Evolutionary conservation across 1,140 invertebrate genomes (phyloP).

Genomic region (Spodoptera frugiperda): DNA sequence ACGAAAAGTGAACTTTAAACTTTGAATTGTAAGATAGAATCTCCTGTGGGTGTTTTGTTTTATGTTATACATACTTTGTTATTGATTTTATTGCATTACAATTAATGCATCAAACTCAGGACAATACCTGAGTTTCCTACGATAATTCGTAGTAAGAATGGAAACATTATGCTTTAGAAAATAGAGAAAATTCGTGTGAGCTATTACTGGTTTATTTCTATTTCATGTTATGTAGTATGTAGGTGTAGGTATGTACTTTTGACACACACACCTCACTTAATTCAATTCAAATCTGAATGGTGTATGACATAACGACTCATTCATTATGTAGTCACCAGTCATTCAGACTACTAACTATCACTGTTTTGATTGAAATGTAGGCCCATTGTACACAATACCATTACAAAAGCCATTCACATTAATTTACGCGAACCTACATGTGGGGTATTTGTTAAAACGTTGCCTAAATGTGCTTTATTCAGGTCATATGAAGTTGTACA

Average conservation of each 20-base stretch:
- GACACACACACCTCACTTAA: neutral
- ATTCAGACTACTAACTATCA: neutral
- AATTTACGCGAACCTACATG: slow-evolving; percentile 7
- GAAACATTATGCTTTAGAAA: too few species aligned
- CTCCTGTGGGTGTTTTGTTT: too few species aligned
- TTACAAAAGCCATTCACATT: slow-evolving; percentile 16
- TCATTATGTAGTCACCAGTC: neutral
- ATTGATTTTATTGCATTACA: too few species aligned
- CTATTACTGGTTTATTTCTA: too few species aligned
- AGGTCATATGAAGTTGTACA: slow-evolving; percentile 5
- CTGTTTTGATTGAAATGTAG: slow-evolving; percentile 8
- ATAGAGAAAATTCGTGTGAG: too few species aligned
- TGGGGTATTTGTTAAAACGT: slow-evolving; percentile 28
- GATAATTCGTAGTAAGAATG: too few species aligned
- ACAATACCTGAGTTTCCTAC: too few species aligned
- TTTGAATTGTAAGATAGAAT: too few species aligned
- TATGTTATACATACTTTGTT: too few species aligned
- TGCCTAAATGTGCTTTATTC: slow-evolving; percentile 22
- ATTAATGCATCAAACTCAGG: too few species aligned
- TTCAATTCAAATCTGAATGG: slow-evolving; percentile 7
- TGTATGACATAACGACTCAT: neutral
- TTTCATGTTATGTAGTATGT: too few species aligned
- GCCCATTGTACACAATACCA: slow-evolving; percentile 17
- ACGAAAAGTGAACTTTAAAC: too few species aligned
- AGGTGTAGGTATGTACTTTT: neutral